Conservation (phyloP, 2,113 vertebrate species). For the Tonatia bakeri region DNA sequence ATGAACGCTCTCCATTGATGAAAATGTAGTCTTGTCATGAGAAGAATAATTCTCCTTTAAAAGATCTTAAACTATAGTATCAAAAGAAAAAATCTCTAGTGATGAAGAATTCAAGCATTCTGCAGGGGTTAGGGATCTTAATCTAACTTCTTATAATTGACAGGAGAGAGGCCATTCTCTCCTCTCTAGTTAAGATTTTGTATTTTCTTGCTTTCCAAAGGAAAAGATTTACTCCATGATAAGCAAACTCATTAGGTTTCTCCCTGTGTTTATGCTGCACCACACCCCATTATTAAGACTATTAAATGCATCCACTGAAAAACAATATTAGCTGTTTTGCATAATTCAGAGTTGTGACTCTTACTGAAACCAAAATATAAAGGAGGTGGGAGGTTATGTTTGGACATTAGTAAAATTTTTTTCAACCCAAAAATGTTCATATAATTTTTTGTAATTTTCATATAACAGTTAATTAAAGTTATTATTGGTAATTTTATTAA, state of each 20-base stretch:
- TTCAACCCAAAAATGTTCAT: not conserved
- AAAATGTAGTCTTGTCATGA: not conserved
- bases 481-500: not conserved
- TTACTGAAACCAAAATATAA: not conserved
- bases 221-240: not conserved
- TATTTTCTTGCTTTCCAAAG: not conserved
- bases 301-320: not conserved
- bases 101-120: not conserved
- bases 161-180: not conserved
- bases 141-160: not conserved
- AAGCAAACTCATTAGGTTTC: not conserved
- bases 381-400: not conserved
- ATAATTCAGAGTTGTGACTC: conserved; percentile 8
- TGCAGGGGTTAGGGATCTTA: not conserved
- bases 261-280: not conserved
- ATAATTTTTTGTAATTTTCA: conserved; percentile 8
- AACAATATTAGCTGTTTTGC: not conserved
- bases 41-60: not conserved
- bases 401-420: not conserved
- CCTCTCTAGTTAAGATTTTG: not conserved
- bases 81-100: not conserved
- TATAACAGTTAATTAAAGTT: not conserved
- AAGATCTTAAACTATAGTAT: not conserved
- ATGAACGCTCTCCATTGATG: not conserved
- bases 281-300: conserved; percentile 8